These are phyloP conservation scores for Lota lota DNA, from an alignment of 2,113 vertebrate species.

Conservation along the genomic window DNA sequence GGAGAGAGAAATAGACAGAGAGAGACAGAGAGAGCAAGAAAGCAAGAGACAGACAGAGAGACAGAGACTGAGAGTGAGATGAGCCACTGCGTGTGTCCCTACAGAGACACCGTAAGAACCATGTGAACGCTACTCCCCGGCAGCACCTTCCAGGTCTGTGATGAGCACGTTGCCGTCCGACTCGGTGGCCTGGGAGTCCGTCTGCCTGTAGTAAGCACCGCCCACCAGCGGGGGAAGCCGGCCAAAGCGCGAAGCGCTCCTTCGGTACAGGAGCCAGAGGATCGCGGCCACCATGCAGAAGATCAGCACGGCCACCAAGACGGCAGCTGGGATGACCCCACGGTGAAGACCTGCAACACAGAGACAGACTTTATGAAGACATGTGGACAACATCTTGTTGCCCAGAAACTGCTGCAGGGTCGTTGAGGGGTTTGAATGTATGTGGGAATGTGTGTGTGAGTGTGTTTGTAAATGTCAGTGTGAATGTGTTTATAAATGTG, in stretches of 20 bases:
- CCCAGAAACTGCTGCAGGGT: no score
- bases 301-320: slow-evolving; percentile 74
- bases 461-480: no score
- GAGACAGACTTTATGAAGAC: slow-evolving; percentile 14
- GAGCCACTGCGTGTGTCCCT: no score
- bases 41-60: slow-evolving; percentile 3
- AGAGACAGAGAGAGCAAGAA: background rate
- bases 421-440: no score
- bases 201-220: slow-evolving; percentile 73
- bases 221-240: slow-evolving; percentile 70
- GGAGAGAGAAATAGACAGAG: background rate
- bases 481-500: no score
- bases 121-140: slow-evolving; percentile 60
- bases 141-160: slow-evolving; percentile 78
- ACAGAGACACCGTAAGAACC: background rate
- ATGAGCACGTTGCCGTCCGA: slow-evolving; percentile 89
- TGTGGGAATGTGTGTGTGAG: no score
- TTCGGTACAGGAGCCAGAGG: slow-evolving; percentile 77
- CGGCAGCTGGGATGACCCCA: slow-evolving; percentile 65
- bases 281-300: slow-evolving; percentile 68
- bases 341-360: slow-evolving; percentile 74
- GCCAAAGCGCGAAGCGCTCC: slow-evolving; percentile 61
- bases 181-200: slow-evolving; percentile 65
- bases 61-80: slow-evolving; percentile 1
- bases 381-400: slow-evolving; percentile 2